phyloP scores from a whole-genome alignment of 2,113 vertebrate species.

The Lontra canadensis region DNA sequence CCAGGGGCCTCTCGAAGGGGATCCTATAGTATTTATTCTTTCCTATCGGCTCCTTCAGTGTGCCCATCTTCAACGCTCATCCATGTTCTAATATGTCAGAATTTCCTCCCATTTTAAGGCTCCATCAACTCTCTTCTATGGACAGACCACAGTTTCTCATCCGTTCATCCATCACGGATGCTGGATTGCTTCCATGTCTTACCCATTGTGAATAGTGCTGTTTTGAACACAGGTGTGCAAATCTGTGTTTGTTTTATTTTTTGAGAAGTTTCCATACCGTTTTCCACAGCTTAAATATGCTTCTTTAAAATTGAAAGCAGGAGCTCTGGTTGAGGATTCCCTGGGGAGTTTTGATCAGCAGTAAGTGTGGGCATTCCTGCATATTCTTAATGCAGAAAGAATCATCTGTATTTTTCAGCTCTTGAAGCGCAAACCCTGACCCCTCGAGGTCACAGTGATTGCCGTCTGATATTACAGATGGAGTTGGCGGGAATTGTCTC shows the following conservation, averaged over 20 bases:
- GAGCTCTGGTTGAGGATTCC: neutral
- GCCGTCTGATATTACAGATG: neutral
- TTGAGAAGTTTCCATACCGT: too few species aligned
- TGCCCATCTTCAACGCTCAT: rapidly evolving
- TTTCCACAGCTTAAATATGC: neutral
- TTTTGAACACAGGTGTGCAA: neutral
- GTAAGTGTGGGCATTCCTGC: rapidly evolving
- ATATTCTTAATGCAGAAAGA: neutral
- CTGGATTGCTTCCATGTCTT: too few species aligned
- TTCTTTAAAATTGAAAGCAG: neutral
- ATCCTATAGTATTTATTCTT: rapidly evolving
- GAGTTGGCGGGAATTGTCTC: neutral
- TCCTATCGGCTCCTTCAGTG: too few species aligned
- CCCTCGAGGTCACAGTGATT: rapidly evolving
- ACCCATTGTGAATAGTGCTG: rapidly evolving
- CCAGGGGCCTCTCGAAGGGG: rapidly evolving
- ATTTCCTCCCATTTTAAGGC: neutral
- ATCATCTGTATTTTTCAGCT: neutral
- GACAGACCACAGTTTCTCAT: rapidly evolving
- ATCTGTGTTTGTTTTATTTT: neutral
- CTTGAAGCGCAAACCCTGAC: neutral
- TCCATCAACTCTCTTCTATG: rapidly evolving
- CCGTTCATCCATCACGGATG: rapidly evolving
- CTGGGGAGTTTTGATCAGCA: neutral
- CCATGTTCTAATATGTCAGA: rapidly evolving